phyloP scores from a whole-genome alignment of 2,113 vertebrate genomes.

The Cryptoleucopteryx plumbea region DNA sequence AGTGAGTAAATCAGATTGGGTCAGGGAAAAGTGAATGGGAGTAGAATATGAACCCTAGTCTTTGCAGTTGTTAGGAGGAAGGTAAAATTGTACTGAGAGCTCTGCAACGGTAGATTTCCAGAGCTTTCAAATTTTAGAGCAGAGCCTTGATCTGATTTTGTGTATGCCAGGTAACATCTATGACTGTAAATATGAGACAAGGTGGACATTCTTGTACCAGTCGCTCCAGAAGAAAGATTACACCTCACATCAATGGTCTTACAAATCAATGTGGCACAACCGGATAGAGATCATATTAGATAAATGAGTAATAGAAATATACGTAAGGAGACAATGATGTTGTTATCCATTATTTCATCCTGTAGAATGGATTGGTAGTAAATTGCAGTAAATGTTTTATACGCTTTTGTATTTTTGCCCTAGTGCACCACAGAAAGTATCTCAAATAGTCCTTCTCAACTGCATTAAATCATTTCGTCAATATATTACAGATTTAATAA shows the following conservation, averaged over 20 bases:
- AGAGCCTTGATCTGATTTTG: neutral
- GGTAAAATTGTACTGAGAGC: neutral
- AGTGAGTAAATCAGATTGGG: neutral
- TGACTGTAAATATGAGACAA: neutral
- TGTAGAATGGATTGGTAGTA: constrained; percentile 42
- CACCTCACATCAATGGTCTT: neutral
- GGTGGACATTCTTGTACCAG: neutral
- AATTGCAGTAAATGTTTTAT: constrained; percentile 51
- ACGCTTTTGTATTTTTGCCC: constrained; percentile 28
- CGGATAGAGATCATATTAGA: constrained; percentile 49
- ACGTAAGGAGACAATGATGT: constrained; percentile 33
- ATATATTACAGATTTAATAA: constrained; percentile 65
- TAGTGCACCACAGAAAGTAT: constrained; percentile 30
- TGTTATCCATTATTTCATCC: constrained; percentile 59
- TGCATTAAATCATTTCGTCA: constrained; percentile 67
- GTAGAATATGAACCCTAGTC: neutral
- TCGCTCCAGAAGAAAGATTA: constrained; percentile 36
- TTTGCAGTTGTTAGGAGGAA: neutral
- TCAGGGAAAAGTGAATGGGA: neutral
- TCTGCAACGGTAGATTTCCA: neutral
- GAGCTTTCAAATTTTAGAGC: neutral
- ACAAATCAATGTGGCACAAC: constrained; percentile 28
- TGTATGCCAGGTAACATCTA: neutral
- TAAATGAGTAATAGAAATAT: constrained; percentile 54
- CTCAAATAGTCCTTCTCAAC: constrained; percentile 44